Base-by-base conservation (phyloP, 2,888 invertebrate species). In the Phyto melanocephala region DNA sequence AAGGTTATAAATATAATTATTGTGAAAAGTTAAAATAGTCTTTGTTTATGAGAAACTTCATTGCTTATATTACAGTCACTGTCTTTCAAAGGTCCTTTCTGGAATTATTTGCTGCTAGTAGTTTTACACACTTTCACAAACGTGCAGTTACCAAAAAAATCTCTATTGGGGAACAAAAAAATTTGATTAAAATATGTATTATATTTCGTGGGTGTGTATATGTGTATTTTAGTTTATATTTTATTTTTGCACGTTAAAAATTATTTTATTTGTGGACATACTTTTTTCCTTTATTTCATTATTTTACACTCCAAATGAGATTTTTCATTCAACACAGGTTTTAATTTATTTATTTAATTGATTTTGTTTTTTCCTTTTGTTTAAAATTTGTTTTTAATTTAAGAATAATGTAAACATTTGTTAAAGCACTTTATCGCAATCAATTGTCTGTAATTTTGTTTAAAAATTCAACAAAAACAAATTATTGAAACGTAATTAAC, bases 141-240 rank as follows among this genome's bases (percentile, higher is more conserved):
- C 70, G 62, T 80, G 71, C 67, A 76, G 17, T 71, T 28, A 60
- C 37, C 76, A 71, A 35, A 54, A 60, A 60, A n/a, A n/a, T n/a
- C n/a, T n/a, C n/a, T n/a, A n/a, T n/a, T n/a, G n/a, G n/a, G n/a
- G n/a, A n/a, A n/a, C 33, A n/a, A 22, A 24, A 50, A 65, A 22
- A 24, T 20, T n/a, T 11, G 17, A 50, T 0, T 7, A 17, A 45
- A 8, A 15, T 15, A 15, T 0, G 15, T 42, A 17, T 17, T n/a
- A n/a, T n/a, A n/a, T n/a, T n/a, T n/a, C n/a, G n/a, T n/a, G n/a
- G n/a, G n/a, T n/a, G n/a, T n/a, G n/a, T n/a, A n/a, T n/a, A n/a
- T n/a, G n/a, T n/a, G n/a, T n/a, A n/a, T n/a, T n/a, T n/a, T 20
- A 22, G 28, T 50, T 50, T 13, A 37, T 68, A n/a, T n/a, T n/a